A percentile compares a stretch with the other conserved stretches of the same genome.
These are phyloP conservation scores for Drosophila borborema DNA, from an alignment of 2,888 invertebrate species.

Conservation along the genomic window DNA sequence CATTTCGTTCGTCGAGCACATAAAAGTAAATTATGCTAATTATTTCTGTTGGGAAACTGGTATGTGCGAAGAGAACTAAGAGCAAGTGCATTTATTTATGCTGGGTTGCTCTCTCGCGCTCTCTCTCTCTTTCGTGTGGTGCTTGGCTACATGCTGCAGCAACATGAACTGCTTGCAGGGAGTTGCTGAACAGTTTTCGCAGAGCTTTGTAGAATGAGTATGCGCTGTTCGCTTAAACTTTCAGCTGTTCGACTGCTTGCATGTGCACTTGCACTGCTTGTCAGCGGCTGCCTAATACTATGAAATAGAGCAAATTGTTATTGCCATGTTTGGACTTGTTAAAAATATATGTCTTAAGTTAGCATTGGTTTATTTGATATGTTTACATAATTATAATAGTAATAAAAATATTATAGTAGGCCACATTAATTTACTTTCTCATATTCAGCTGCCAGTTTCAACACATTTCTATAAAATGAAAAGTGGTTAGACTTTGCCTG, in stretches of 20 bases:
- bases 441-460: too few relatives aligned
- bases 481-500: neutral
- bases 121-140: neutral
- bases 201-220: neutral
- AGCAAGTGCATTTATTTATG: conserved; percentile 5
- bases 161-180: conserved; percentile 8
- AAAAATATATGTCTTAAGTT: too few relatives aligned
- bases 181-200: neutral
- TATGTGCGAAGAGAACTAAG: conserved; percentile 25
- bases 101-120: neutral
- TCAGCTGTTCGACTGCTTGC: conserved; percentile 8
- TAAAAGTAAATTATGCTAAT: conserved; percentile 71
- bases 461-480: too few relatives aligned
- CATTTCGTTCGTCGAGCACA: conserved; percentile 21
- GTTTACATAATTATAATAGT: neutral
- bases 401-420: too few relatives aligned
- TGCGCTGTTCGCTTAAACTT: conserved; percentile 1
- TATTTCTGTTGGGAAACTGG: conserved; percentile 60
- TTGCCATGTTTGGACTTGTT: neutral
- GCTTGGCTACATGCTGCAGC: conserved; percentile 26
- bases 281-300: neutral
- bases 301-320: neutral
- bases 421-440: too few relatives aligned
- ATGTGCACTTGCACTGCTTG: neutral
- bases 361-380: neutral